phyloP scores from a whole-genome alignment of 2,888 invertebrate genomes.

The Nasonovia ribisnigri region DNA sequence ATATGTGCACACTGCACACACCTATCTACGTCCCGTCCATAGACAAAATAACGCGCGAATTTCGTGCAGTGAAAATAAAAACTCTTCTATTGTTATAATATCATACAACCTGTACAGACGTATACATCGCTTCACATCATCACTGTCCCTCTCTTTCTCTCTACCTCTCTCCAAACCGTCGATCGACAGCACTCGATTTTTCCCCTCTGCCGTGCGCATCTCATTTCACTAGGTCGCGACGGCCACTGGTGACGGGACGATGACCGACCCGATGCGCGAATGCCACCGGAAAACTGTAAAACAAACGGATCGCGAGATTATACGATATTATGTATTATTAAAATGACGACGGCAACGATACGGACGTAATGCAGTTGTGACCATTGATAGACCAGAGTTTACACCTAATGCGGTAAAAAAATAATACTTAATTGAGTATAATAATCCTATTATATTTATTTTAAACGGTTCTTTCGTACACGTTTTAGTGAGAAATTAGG shows the following conservation, averaged over 20 bases:
- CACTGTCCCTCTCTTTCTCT: neutral
- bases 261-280: too few relatives aligned
- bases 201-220: neutral
- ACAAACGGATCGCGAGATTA: neutral
- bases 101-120: neutral
- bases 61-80: neutral
- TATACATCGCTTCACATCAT: neutral
- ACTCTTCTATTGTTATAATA: neutral
- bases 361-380: neutral
- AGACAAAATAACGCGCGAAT: neutral
- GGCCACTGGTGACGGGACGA: too few relatives aligned
- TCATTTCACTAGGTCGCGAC: too few relatives aligned
- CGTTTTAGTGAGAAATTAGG: too few relatives aligned
- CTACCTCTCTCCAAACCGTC: neutral
- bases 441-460: too few relatives aligned
- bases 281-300: neutral
- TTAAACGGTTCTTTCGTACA: too few relatives aligned
- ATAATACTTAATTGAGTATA: neutral
- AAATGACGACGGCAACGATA: neutral
- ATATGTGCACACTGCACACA: neutral
- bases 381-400: neutral
- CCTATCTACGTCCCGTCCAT: neutral
- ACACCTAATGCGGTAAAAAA: neutral
- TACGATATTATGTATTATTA: too few relatives aligned
- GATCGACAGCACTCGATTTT: neutral